phyloP scores from a whole-genome alignment of 2,797 vertebrate species.

The Choloepus didactylus region DNA sequence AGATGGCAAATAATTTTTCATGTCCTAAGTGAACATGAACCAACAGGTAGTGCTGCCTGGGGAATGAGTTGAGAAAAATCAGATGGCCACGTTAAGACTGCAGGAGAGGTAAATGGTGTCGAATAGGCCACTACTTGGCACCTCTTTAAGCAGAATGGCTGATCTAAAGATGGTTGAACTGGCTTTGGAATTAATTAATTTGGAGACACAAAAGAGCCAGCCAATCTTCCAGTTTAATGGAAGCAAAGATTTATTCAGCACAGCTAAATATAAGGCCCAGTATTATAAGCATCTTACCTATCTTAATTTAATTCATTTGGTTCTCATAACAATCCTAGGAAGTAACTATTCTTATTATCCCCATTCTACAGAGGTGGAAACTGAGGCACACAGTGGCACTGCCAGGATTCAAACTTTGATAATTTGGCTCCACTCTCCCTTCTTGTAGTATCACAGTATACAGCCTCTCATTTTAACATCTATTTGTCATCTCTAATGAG shows the following conservation, averaged over 20 bases:
- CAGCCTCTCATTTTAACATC: background rate
- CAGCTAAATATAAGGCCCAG: background rate
- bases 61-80: background rate
- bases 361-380: background rate
- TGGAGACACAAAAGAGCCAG: background rate
- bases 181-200: background rate
- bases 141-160: background rate
- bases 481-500: background rate
- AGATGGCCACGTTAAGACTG: background rate
- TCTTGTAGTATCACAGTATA: background rate
- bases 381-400: background rate
- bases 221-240: background rate
- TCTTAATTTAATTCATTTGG: constrained; percentile 1
- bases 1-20: background rate
- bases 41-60: background rate
- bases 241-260: background rate
- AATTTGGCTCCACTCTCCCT: background rate
- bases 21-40: background rate
- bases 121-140: background rate
- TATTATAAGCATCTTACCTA: background rate
- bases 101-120: background rate
- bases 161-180: background rate
- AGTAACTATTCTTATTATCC: background rate
- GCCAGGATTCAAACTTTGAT: background rate
- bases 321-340: background rate